phyloP scores from a whole-genome alignment of 2,888 invertebrate species.

The Calephelis perditalis region DNA sequence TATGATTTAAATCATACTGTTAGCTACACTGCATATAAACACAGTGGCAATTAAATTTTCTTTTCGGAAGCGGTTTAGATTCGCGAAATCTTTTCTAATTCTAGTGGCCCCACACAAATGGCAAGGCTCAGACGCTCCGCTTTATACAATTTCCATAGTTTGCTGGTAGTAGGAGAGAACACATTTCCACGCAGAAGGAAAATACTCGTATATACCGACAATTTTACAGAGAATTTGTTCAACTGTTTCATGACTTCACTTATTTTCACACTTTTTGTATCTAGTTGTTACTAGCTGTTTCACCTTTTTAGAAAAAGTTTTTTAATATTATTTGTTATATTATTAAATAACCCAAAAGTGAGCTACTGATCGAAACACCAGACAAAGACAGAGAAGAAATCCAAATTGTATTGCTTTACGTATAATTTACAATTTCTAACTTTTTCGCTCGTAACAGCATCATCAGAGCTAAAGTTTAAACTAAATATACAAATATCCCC shows the following conservation, averaged over 20 bases:
- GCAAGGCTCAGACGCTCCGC: neutral
- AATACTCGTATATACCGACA: constrained; percentile 3
- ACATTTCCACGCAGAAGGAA: neutral
- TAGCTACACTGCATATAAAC: no score
- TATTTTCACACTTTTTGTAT: constrained; percentile 1
- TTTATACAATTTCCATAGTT: constrained; percentile 14
- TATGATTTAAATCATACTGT: no score
- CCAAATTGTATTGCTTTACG: no score
- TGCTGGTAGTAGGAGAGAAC: constrained; percentile 1
- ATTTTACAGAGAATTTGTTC: constrained; percentile 2
- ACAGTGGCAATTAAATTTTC: no score
- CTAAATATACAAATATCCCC: no score
- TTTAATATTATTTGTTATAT: neutral
- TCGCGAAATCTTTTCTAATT: neutral
- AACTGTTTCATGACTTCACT: constrained; percentile 15
- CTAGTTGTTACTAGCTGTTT: neutral
- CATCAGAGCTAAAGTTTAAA: no score
- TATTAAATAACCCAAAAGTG: no score
- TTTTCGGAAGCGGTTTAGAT: neutral
- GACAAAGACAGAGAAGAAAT: no score
- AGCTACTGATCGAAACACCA: no score
- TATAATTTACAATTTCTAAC: no score
- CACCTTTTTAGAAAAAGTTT: neutral
- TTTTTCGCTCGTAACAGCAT: no score
- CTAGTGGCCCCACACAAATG: constrained; percentile 2